Base-by-base conservation (phyloP, 1,140 invertebrate genomes). In the Drosophila arizonae region DNA sequence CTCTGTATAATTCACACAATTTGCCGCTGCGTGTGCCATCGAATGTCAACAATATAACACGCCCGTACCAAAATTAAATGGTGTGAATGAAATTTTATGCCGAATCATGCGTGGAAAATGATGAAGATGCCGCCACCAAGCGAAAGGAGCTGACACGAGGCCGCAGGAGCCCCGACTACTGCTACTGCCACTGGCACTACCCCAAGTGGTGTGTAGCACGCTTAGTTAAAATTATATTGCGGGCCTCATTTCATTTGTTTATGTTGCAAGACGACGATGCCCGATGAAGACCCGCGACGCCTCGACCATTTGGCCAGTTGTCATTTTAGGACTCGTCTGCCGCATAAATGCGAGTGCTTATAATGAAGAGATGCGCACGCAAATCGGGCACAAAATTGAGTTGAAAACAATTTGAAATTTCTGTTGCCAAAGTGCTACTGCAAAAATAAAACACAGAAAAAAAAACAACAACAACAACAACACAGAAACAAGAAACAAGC, bases 81-180 rank as follows among this genome's bases (percentile, higher is more conserved):
- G 84, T 88, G 84, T 89, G 85, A 88, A 88, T 68, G 77, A 80
- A 88, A 88, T 88, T 88, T 88, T 88, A 88, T 88, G 84, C 84
- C 85, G 85, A 88, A 88, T 88, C 85, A 88, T 88, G 84, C 85
- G 66, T 88, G 85, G 70, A 77, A 88, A 77, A 88, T 87, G 84
- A 87, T 88, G 85, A 88, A 80, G 84, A 69, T 88, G 84, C 76
- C 79, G 55, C 46, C 55, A 54, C 60, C 21, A 46, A 69, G 55
- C 48, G 33, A 9, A 33, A 33, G 33, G 33, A 43, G 21, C n/a
- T 46, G 15, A 26, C 28, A 45, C 6, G 6, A 11, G 17, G 10
- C 46, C 10, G n/a, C 15, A 17, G 43, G n/a, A 17, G 43, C 43
- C n/a, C n/a, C 43, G 15, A 11, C 33, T 17, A 26, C 30, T 2